Conservation (phyloP, 2,888 invertebrate species). For the Amorpha juglandis region DNA sequence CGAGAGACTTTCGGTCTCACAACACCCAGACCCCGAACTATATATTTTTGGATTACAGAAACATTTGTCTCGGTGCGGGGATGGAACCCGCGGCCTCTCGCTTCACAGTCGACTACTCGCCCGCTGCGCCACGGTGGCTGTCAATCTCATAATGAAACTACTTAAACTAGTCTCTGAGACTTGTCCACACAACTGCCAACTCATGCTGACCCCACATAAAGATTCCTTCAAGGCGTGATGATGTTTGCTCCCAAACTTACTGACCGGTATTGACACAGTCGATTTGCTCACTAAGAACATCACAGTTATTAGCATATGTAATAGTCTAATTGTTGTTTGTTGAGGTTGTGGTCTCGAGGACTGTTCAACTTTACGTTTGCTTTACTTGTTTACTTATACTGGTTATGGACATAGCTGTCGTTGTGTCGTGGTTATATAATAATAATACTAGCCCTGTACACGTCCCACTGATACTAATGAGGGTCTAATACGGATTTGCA, state of each 20-base stretch:
- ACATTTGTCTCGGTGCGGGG: too few relatives aligned
- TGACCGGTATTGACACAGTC: slow-evolving; percentile 74
- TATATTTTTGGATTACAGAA: too few relatives aligned
- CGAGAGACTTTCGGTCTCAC: too few relatives aligned
- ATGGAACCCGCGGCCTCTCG: too few relatives aligned
- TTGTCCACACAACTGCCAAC: background rate
- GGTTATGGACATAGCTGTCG: background rate
- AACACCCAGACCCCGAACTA: too few relatives aligned
- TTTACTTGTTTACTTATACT: slow-evolving; percentile 31
- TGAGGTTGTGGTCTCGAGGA: slow-evolving; percentile 31
- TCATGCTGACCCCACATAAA: slow-evolving; percentile 49
- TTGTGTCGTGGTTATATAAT: background rate
- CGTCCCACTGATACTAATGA: too few relatives aligned
- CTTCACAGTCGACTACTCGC: too few relatives aligned
- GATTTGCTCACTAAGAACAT: slow-evolving; percentile 60
- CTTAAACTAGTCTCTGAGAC: too few relatives aligned
- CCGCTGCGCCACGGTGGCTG: too few relatives aligned
- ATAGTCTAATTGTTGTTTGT: slow-evolving; percentile 68
- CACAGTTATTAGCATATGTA: slow-evolving; percentile 68
- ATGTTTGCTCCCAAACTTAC: slow-evolving; percentile 67
- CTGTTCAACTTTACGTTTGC: slow-evolving; percentile 9
- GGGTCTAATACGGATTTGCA: too few relatives aligned
- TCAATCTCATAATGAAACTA: too few relatives aligned
- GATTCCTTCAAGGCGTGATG: slow-evolving; percentile 53
- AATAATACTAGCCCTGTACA: too few relatives aligned